Evolutionary conservation across 2,797 vertebrate species (phyloP).

Genomic region (Sebastes vulpes): DNA sequence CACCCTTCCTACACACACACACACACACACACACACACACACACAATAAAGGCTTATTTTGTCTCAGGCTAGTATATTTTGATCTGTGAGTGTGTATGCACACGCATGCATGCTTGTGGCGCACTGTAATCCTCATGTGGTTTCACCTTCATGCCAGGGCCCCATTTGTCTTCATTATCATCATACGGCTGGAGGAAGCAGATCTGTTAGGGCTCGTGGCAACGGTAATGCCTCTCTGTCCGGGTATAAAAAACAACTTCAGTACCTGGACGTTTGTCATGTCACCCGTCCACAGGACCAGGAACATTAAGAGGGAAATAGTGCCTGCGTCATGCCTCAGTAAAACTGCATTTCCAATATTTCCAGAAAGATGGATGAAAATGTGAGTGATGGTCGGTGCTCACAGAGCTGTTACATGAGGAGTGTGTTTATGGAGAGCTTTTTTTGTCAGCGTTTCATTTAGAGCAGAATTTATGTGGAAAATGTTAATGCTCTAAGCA

Average conservation of each 20-base stretch:
- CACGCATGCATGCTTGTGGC: slow-evolving; percentile 24
- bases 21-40: slow-evolving; percentile 26
- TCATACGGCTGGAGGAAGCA: slow-evolving; percentile 67
- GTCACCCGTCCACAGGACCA: slow-evolving; percentile 33
- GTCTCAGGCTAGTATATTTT: slow-evolving; percentile 18
- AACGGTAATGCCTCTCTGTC: slow-evolving; percentile 64
- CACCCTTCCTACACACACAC: slow-evolving; percentile 12
- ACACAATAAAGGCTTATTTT: slow-evolving; percentile 43
- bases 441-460: slow-evolving; percentile 36
- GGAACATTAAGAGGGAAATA: slow-evolving; percentile 38
- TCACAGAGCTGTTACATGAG: slow-evolving; percentile 30
- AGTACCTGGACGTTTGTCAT: slow-evolving; percentile 66
- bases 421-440: slow-evolving; percentile 9
- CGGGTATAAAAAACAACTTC: slow-evolving; percentile 58
- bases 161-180: slow-evolving; percentile 81
- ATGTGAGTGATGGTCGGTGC: slow-evolving; percentile 27
- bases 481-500: slow-evolving; percentile 40
- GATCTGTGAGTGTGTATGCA: slow-evolving; percentile 14
- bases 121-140: slow-evolving; percentile 65
- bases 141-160: slow-evolving; percentile 68
- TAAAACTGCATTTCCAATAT: slow-evolving; percentile 48
- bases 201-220: slow-evolving; percentile 67
- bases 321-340: not conserved
- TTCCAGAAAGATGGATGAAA: slow-evolving; percentile 11
- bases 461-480: slow-evolving; percentile 29